phyloP scores from a whole-genome alignment of 1,140 invertebrate species.

The Drosophila suzukii region DNA sequence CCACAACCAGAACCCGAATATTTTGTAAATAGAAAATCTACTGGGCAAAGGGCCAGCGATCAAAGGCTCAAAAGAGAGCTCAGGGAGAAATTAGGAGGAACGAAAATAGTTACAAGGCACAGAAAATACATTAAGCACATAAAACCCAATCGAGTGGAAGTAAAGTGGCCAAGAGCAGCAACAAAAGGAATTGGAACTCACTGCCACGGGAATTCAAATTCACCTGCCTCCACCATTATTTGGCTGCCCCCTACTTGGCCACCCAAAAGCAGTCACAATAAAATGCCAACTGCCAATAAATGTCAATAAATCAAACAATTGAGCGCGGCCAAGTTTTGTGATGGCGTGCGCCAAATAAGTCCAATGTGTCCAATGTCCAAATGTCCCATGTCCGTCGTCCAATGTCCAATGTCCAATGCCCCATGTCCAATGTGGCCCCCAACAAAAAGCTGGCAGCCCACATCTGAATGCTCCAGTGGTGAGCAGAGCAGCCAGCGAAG shows the following conservation, averaged over 20 bases:
- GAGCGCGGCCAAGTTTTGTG: constrained; percentile 63
- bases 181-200: constrained; percentile 8
- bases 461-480: background rate
- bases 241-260: background rate
- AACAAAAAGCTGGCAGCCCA: constrained; percentile 8
- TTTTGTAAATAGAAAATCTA: background rate
- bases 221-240: constrained; percentile 4
- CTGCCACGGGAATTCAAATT: constrained; percentile 17
- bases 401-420: background rate
- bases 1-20: background rate
- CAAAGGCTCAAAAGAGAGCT: background rate
- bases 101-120: constrained; percentile 10
- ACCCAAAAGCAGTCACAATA: constrained; percentile 67
- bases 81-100: constrained; percentile 4
- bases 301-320: constrained; percentile 79
- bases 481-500: constrained; percentile 2
- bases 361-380: constrained; percentile 12
- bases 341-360: constrained; percentile 71
- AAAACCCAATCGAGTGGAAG: constrained; percentile 63
- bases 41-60: background rate
- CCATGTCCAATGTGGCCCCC: background rate
- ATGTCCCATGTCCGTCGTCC: constrained; percentile 1
- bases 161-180: constrained; percentile 37
- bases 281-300: constrained; percentile 82
- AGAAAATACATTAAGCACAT: constrained; percentile 49